A percentile compares a stretch with the other conserved stretches of the same genome.
These are phyloP conservation scores for Drosophila nigrodunni DNA, from an alignment of 1,140 invertebrate genomes.

Conservation along the genomic window DNA sequence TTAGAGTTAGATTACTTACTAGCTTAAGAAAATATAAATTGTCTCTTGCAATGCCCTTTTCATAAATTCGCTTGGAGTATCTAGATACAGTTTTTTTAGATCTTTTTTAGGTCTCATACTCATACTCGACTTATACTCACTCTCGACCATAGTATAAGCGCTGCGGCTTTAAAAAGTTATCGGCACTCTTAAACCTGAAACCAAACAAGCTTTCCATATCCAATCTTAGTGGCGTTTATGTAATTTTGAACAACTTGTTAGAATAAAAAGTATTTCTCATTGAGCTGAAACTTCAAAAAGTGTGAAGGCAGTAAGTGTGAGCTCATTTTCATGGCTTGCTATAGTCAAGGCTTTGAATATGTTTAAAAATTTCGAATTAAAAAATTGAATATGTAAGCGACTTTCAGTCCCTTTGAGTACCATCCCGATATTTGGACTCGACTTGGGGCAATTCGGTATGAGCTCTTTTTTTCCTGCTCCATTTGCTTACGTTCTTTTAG, in stretches of 20 bases:
- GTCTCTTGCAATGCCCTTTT: neutral
- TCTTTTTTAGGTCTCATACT: too few species aligned
- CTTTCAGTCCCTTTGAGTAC: neutral
- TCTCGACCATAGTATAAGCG: conserved; percentile 1
- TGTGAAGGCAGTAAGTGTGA: neutral
- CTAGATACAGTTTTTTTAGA: neutral
- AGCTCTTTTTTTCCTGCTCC: neutral
- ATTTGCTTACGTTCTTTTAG: neutral
- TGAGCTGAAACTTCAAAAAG: conserved; percentile 1
- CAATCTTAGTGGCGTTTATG: neutral
- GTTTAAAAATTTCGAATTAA: neutral
- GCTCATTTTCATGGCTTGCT: conserved; percentile 7
- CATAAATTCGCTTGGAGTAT: conserved; percentile 1
- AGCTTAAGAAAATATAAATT: conserved; percentile 6
- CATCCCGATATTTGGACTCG: neutral
- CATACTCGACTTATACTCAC: neutral
- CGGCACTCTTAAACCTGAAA: neutral
- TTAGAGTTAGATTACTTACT: neutral
- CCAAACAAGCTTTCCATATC: conserved; percentile 16
- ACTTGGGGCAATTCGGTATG: neutral
- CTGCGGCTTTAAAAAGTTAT: neutral
- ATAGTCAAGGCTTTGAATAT: neutral
- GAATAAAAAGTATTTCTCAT: neutral
- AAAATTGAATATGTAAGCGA: neutral
- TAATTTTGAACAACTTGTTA: neutral